Percentiles rank a stretch among this genome's conserved stretches.
phyloP scores from a whole-genome alignment of 2,888 invertebrate genomes.

The Idaea aversata region DNA sequence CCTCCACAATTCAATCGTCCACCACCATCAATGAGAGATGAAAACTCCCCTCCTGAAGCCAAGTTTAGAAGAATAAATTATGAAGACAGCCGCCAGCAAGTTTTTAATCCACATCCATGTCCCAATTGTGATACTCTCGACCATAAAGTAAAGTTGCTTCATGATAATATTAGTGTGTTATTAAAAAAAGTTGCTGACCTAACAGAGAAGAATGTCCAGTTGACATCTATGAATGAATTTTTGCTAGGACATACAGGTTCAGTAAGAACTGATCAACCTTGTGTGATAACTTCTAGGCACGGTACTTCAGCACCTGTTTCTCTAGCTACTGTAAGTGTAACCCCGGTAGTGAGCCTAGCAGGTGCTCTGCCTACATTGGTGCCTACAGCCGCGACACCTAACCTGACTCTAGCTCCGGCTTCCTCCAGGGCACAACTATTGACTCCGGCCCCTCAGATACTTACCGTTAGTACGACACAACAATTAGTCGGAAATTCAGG shows the following conservation, averaged over 20 bases:
- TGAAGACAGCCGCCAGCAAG: constrained; percentile 62
- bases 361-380: constrained; percentile 68
- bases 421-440: constrained; percentile 69
- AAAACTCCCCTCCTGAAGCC: constrained; percentile 68
- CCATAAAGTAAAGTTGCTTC: constrained; percentile 67
- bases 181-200: constrained; percentile 70
- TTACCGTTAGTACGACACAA: constrained; percentile 74
- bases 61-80: constrained; percentile 62
- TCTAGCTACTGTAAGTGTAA: constrained; percentile 72
- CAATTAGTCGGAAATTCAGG: constrained; percentile 74
- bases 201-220: constrained; percentile 69
- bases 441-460: constrained; percentile 71
- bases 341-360: constrained; percentile 70
- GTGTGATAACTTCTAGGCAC: constrained; percentile 74
- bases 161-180: constrained; percentile 74
- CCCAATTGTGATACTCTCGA: constrained; percentile 64
- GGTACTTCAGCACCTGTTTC: constrained; percentile 73
- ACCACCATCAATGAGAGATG: constrained; percentile 54
- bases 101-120: constrained; percentile 52
- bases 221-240: constrained; percentile 76
- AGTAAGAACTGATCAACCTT: constrained; percentile 64
- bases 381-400: constrained; percentile 65
- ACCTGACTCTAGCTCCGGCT: constrained; percentile 65
- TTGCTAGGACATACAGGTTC: constrained; percentile 64
- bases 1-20: constrained; percentile 48